phyloP scores from a whole-genome alignment of 2,113 vertebrate species.

The Murina feae region DNA sequence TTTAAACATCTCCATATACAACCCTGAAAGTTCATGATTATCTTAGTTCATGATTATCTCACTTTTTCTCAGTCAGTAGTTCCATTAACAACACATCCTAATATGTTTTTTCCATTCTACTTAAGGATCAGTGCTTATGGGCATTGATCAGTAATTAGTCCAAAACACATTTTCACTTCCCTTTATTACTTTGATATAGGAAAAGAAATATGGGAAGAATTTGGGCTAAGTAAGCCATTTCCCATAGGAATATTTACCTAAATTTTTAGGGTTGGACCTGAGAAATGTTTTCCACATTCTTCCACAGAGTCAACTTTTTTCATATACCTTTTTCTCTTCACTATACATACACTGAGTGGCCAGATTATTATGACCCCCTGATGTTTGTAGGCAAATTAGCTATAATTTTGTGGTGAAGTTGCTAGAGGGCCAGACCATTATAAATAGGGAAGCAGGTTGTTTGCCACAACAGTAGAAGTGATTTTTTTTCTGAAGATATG shows the following conservation, averaged over 20 bases:
- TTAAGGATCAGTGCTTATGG: not conserved
- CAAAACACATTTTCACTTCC: not conserved
- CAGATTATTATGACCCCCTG: no score
- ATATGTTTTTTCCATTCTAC: not conserved
- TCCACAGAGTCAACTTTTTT: not conserved
- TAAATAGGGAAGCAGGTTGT: no score
- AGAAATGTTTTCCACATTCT: not conserved
- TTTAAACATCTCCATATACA: not conserved
- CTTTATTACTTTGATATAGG: conserved; percentile 3
- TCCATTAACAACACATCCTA: not conserved
- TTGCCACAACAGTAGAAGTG: no score
- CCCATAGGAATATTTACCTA: not conserved
- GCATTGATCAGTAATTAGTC: not conserved
- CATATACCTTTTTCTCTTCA: not conserved
- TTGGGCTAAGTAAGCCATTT: not conserved
- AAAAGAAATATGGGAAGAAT: conserved; percentile 6
- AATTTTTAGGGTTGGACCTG: not conserved
- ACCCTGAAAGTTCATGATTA: not conserved
- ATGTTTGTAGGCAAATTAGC: no score
- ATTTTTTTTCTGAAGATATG: no score
- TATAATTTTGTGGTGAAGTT: no score
- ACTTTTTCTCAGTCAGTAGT: not conserved
- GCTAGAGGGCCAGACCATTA: no score
- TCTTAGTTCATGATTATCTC: not conserved
- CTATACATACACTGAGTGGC: no score